These are phyloP conservation scores for Acestrorhynchus altus DNA, from an alignment of 2,797 vertebrate species.

Conservation along the genomic window DNA sequence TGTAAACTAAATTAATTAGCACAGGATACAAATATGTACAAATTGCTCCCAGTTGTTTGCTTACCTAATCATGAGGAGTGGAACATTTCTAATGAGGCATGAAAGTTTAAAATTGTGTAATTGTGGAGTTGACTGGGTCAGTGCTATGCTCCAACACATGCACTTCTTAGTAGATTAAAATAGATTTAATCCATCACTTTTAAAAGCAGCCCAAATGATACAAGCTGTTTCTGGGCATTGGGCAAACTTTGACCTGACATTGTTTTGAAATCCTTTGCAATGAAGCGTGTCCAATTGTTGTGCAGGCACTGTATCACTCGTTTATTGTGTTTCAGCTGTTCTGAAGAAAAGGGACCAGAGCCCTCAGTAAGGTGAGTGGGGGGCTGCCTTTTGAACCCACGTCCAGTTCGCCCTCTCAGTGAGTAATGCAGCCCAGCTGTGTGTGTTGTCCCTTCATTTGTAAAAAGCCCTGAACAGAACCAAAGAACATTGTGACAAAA, in stretches of 20 bases:
- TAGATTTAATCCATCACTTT: conserved; percentile 4
- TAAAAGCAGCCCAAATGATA: background rate
- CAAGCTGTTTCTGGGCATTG: conserved; percentile 30
- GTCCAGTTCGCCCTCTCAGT: conserved; percentile 45
- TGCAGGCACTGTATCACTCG: conserved; percentile 30
- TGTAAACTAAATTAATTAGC: conserved; percentile 28
- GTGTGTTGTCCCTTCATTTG: conserved; percentile 26
- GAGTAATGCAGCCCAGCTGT: conserved; percentile 59
- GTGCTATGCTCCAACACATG: background rate
- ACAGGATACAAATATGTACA: conserved; percentile 6
- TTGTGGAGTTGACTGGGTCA: background rate
- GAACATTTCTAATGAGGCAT: conserved; percentile 13
- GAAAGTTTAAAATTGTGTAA: conserved; percentile 20
- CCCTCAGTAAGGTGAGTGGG: conserved; percentile 14
- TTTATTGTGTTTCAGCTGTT: conserved; percentile 38
- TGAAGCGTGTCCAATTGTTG: conserved; percentile 43
- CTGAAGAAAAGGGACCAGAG: conserved; percentile 31
- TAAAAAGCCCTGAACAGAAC: background rate
- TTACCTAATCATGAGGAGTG: conserved; percentile 25
- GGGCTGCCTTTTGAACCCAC: conserved; percentile 43
- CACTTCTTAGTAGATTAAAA: background rate
- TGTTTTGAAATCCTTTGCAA: conserved; percentile 53
- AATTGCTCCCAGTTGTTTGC: conserved; percentile 48
- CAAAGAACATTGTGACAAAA: conserved; percentile 48
- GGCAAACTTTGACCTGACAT: conserved; percentile 15